These are phyloP conservation scores for Aphelenchoides besseyi DNA, from an alignment of 1,140 invertebrate genomes.

Conservation along the genomic window DNA sequence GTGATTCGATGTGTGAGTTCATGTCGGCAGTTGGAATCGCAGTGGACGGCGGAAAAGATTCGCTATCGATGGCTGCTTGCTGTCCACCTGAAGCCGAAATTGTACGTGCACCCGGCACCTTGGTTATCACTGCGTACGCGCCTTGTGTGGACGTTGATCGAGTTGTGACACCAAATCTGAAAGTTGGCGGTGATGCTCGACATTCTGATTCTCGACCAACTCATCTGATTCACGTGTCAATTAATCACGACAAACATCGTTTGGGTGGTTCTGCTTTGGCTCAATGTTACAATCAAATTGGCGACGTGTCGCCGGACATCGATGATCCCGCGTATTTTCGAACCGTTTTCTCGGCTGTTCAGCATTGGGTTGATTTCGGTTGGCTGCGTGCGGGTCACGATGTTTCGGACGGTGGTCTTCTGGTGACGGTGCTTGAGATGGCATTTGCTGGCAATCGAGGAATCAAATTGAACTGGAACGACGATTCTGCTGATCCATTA, in stretches of 20 bases:
- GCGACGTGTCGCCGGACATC: slow-evolving; percentile 76
- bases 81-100: slow-evolving; percentile 65
- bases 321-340: slow-evolving; percentile 71
- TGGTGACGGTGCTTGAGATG: slow-evolving; percentile 89
- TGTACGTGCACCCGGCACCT: slow-evolving; percentile 81
- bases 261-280: slow-evolving; percentile 86
- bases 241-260: slow-evolving; percentile 65
- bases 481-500: slow-evolving; percentile 63
- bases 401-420: slow-evolving; percentile 87
- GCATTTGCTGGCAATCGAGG: slow-evolving; percentile 84
- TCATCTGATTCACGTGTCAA: slow-evolving; percentile 14
- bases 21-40: slow-evolving; percentile 84
- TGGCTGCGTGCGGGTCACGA: slow-evolving; percentile 85
- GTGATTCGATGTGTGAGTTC: slow-evolving; percentile 78
- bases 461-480: slow-evolving; percentile 66
- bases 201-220: slow-evolving; percentile 12
- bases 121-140: slow-evolving; percentile 90
- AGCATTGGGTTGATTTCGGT: slow-evolving; percentile 75
- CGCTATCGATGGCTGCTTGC: slow-evolving; percentile 87
- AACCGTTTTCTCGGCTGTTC: slow-evolving; percentile 77
- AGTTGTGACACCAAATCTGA: slow-evolving; percentile 81
- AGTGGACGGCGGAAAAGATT: slow-evolving; percentile 95
- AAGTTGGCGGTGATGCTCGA: slow-evolving; percentile 58
- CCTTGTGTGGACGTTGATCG: slow-evolving; percentile 80
- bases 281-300: slow-evolving; percentile 82